phyloP scores from a whole-genome alignment of 2,888 invertebrate genomes.

The Parnassius mnemosyne region DNA sequence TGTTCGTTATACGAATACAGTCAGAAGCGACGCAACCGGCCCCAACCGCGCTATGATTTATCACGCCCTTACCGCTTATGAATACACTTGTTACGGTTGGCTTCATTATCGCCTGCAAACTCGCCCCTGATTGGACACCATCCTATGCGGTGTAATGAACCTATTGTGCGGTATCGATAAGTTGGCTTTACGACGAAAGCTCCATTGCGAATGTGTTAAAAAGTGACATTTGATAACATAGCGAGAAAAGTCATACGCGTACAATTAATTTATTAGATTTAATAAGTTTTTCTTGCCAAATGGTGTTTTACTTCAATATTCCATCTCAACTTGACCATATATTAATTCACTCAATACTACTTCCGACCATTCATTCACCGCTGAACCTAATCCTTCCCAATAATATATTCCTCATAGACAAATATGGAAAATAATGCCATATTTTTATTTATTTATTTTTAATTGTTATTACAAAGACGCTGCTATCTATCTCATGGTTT shows the following conservation, averaged over 20 bases:
- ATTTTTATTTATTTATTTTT: too few relatives aligned
- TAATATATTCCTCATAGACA: too few relatives aligned
- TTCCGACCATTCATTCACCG: too few relatives aligned
- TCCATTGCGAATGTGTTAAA: background rate
- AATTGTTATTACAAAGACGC: background rate
- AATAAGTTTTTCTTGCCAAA: too few relatives aligned
- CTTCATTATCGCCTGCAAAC: constrained; percentile 69
- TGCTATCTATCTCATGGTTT: too few relatives aligned
- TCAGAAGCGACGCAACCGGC: constrained; percentile 43
- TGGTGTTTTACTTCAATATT: too few relatives aligned
- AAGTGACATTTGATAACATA: background rate
- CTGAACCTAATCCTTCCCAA: too few relatives aligned
- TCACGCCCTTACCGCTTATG: constrained; percentile 72
- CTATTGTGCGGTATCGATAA: constrained; percentile 52
- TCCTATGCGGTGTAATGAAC: constrained; percentile 58
- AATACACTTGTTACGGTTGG: constrained; percentile 74
- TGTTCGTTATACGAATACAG: constrained; percentile 34
- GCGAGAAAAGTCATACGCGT: too few relatives aligned
- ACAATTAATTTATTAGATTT: too few relatives aligned
- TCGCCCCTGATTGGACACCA: constrained; percentile 69
- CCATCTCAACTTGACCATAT: too few relatives aligned
- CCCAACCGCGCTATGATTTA: constrained; percentile 64
- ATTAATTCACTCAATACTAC: too few relatives aligned
- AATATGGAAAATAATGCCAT: too few relatives aligned
- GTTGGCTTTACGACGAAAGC: constrained; percentile 27